phyloP scores from a whole-genome alignment of 1,140 invertebrate species.

The Sycobia sp. region DNA sequence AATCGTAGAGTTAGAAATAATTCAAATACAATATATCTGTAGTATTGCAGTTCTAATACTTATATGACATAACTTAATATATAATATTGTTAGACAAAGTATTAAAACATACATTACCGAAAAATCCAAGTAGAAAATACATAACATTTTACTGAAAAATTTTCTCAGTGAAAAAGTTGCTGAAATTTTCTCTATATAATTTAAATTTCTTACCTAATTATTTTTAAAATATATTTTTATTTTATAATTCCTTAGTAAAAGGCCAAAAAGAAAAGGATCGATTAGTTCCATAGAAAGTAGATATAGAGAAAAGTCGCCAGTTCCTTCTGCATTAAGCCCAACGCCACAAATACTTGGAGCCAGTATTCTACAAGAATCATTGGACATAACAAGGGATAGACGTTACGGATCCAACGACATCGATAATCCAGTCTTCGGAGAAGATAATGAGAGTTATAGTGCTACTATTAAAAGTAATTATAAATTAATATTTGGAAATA shows the following conservation, averaged over 20 bases:
- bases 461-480: slow-evolving; percentile 62
- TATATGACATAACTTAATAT: too few relatives aligned
- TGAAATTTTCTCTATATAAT: too few relatives aligned
- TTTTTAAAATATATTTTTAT: background rate
- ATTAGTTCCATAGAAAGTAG: slow-evolving; percentile 55
- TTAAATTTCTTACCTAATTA: too few relatives aligned
- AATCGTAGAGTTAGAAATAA: too few relatives aligned
- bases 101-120: background rate
- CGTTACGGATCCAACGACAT: slow-evolving; percentile 43
- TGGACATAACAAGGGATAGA: slow-evolving; percentile 45
- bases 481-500: too few relatives aligned
- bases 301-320: slow-evolving; percentile 57
- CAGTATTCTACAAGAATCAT: slow-evolving; percentile 49
- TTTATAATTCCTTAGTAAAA: slow-evolving; percentile 54
- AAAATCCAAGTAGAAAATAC: background rate
- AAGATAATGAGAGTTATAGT: slow-evolving; percentile 54
- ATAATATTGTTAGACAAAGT: background rate
- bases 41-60: too few relatives aligned
- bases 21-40: too few relatives aligned
- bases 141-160: background rate
- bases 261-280: slow-evolving; percentile 58
- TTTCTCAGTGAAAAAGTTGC: background rate
- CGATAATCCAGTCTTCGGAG: slow-evolving; percentile 56
- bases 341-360: slow-evolving; percentile 57
- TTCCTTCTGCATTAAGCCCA: slow-evolving; percentile 53